phyloP scores from a whole-genome alignment of 1,140 invertebrate genomes.

The Rhopalosiphum maidis region DNA sequence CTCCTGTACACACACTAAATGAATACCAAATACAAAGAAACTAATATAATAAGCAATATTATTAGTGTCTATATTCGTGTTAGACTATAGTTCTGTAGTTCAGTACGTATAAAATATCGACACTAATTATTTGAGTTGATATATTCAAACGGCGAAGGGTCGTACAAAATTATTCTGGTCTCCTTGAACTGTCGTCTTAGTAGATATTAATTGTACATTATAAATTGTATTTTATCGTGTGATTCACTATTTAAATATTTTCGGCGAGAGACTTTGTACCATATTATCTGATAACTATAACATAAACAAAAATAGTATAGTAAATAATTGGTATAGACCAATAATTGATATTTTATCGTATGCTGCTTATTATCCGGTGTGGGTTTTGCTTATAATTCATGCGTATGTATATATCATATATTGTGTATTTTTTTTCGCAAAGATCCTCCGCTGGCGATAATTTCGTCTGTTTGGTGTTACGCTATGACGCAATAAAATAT shows the following conservation, averaged over 20 bases:
- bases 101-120: background rate
- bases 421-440: background rate
- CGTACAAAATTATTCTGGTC: background rate
- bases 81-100: background rate
- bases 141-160: background rate
- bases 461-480: background rate
- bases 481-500: background rate
- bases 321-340: background rate
- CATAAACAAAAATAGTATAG: background rate
- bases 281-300: background rate
- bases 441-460: background rate
- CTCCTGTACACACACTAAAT: background rate
- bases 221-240: background rate
- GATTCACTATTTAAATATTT: background rate
- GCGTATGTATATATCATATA: background rate
- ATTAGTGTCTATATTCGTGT: background rate
- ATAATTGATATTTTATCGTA: constrained; percentile 6
- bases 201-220: background rate
- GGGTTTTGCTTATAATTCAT: background rate
- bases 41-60: background rate
- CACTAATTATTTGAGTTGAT: background rate
- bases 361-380: background rate
- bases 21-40: background rate
- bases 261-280: background rate
- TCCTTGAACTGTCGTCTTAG: background rate